Conservation (phyloP, 2,797 vertebrate genomes). For the Muscicapa comitata region DNA sequence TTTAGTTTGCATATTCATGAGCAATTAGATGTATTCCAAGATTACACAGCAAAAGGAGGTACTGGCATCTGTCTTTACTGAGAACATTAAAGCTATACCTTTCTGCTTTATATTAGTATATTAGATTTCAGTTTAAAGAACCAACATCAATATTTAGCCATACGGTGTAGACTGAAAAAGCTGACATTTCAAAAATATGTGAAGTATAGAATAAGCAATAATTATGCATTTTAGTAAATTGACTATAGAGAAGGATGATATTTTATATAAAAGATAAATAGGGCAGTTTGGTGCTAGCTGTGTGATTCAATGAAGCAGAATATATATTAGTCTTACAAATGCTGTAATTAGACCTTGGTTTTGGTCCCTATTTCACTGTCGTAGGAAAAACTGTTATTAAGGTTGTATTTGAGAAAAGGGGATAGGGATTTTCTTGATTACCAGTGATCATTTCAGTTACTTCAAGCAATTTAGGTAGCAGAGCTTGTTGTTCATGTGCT, state of each 20-base stretch:
- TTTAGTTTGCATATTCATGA: constrained; percentile 58
- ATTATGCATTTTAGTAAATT: neutral
- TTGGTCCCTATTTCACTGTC: neutral
- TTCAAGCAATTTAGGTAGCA: neutral
- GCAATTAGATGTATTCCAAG: constrained; percentile 19
- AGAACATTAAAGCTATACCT: constrained; percentile 26
- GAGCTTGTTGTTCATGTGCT: neutral
- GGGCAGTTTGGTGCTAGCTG: neutral
- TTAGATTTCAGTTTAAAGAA: neutral
- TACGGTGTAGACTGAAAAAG: neutral
- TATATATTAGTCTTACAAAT: neutral
- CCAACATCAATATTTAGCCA: neutral
- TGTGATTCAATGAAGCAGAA: neutral
- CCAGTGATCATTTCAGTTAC: neutral
- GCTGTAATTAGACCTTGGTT: neutral
- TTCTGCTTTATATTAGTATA: neutral
- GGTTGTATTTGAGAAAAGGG: neutral
- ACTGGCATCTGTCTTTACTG: constrained; percentile 11
- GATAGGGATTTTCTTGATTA: neutral
- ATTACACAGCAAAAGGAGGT: neutral
- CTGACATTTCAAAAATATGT: neutral
- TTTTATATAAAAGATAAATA: neutral
- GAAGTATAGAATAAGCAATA: neutral
- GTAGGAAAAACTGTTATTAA: neutral
- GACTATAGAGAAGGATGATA: neutral